These are phyloP conservation scores for Panagrolaimus sp. DNA, from an alignment of 1,140 invertebrate genomes.

Conservation along the genomic window DNA sequence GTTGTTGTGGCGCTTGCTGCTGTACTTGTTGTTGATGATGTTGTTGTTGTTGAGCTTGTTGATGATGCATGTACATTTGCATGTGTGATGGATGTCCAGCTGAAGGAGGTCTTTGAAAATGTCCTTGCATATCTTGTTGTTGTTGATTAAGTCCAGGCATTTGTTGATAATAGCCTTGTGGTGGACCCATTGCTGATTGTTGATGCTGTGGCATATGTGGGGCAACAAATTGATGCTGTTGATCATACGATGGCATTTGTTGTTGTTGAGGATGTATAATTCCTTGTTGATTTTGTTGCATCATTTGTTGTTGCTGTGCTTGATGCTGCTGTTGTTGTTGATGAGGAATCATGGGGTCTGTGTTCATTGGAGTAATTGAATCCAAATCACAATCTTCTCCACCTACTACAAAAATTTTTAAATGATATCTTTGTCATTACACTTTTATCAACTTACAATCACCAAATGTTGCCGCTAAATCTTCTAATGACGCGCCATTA, in stretches of 20 bases:
- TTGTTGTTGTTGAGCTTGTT: not conserved
- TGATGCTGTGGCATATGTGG: not conserved
- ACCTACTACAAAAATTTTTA: too few species aligned
- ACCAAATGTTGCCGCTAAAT: too few species aligned
- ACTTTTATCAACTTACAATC: too few species aligned
- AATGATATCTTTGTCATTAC: too few species aligned
- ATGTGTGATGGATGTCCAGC: not conserved
- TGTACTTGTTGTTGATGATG: not conserved
- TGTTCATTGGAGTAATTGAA: not conserved
- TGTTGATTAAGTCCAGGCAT: not conserved
- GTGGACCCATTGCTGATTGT: too few species aligned
- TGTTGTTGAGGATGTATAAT: not conserved
- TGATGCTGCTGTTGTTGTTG: slow-evolving; percentile 5
- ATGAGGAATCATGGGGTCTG: not conserved
- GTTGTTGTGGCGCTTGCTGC: too few species aligned
- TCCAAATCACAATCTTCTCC: not conserved
- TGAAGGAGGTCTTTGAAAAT: not conserved
- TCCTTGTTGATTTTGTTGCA: not conserved
- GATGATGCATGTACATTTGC: slow-evolving; percentile 6
- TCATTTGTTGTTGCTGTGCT: not conserved
- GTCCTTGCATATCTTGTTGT: not conserved
- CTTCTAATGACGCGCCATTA: too few species aligned
- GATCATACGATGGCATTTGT: not conserved
- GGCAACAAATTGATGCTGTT: slow-evolving; percentile 6
- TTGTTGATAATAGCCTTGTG: not conserved